A percentile compares a stretch with the other conserved stretches of the same genome.
These are phyloP conservation scores for Halocynthia aurantium DNA, from an alignment of 23 tunicate species.

Conservation along the genomic window DNA sequence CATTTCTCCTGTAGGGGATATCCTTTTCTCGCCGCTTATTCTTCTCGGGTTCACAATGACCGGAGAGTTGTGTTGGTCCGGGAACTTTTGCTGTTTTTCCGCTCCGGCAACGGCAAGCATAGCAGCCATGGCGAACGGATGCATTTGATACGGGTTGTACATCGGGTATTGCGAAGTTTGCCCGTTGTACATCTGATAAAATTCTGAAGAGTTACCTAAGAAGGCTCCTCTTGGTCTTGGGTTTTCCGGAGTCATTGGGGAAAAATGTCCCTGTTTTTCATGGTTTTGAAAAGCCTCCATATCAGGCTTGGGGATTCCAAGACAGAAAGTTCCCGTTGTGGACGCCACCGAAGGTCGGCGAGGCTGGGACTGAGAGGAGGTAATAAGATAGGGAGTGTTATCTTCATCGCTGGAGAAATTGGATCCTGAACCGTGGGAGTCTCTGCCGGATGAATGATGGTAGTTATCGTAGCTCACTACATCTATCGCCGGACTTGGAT, in stretches of 20 bases:
- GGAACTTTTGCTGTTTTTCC: neutral
- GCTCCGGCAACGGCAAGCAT: constrained; percentile 9
- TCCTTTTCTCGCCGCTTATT: neutral
- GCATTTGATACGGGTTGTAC: constrained; percentile 21
- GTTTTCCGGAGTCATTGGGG: neutral
- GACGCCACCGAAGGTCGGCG: too few species aligned
- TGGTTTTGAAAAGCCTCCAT: neutral
- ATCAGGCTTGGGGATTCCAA: neutral
- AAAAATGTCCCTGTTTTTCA: neutral
- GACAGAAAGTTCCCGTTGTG: too few species aligned
- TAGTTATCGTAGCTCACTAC: too few species aligned
- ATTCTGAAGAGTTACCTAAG: too few species aligned
- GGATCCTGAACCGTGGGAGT: too few species aligned
- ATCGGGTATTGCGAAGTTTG: neutral
- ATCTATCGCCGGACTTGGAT: too few species aligned
- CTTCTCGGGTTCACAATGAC: too few species aligned
- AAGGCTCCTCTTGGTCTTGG: neutral
- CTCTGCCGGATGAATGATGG: too few species aligned
- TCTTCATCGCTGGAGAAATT: too few species aligned
- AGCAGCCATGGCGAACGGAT: constrained; percentile 18
- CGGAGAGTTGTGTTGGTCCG: neutral
- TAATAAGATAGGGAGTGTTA: too few species aligned
- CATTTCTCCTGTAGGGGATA: neutral
- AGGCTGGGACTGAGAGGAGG: too few species aligned
- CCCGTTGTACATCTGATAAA: too few species aligned